Evolutionary conservation across 92 coral and sea anemone genomes (phyloP).

Genomic region (Actinernus sp.): DNA sequence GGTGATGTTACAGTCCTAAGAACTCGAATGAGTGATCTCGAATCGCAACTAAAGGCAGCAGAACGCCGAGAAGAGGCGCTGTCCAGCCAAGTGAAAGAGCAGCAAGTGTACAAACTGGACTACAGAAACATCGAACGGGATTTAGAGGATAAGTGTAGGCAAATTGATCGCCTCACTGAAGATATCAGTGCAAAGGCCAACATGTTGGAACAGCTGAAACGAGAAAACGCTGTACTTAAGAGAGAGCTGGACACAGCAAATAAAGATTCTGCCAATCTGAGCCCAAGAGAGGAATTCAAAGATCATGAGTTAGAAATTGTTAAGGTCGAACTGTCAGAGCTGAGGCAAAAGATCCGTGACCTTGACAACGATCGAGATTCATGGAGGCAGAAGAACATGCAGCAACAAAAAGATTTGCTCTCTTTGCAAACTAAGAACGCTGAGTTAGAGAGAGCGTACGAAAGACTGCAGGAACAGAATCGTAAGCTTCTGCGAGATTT

Average conservation of each 20-base stretch:
- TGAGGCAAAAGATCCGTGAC: conserved; percentile 45
- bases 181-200: conserved; percentile 56
- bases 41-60: conserved; percentile 60
- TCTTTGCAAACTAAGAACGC: conserved; percentile 59
- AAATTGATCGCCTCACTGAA: conserved; percentile 68
- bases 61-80: conserved; percentile 60
- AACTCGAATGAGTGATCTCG: conserved; percentile 69
- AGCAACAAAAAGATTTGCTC: conserved; percentile 74
- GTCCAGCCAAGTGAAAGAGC: conserved; percentile 59
- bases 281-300: conserved; percentile 28
- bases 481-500: conserved; percentile 65
- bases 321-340: conserved; percentile 62
- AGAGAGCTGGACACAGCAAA: conserved; percentile 60
- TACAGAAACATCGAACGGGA: conserved; percentile 56
- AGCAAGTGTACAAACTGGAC: conserved; percentile 65
- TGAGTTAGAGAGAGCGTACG: conserved; percentile 66
- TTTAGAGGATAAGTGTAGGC: conserved; percentile 64
- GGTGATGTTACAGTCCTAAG: conserved; percentile 65
- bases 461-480: conserved; percentile 68
- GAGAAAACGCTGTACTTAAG: conserved; percentile 75
- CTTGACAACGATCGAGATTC: conserved; percentile 76
- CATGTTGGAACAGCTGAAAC: conserved; percentile 72
- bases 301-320: conserved; percentile 66
- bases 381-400: conserved; percentile 66
- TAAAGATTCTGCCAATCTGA: conserved; percentile 28